Evolutionary conservation across 2,888 invertebrate genomes (phyloP).

Genomic region (Buathra laborator): DNA sequence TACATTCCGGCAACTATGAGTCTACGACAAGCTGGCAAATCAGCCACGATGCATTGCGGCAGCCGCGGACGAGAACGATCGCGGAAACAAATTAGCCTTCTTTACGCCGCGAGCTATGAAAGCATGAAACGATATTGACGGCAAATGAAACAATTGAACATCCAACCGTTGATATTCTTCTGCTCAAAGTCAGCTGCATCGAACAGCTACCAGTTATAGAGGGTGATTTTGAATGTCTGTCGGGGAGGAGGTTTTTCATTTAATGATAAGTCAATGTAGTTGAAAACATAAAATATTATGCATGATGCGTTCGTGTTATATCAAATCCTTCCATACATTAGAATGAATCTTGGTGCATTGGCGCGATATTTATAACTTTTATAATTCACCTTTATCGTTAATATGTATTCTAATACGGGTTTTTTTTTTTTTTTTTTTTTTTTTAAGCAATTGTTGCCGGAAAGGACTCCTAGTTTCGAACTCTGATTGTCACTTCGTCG

Average conservation of each 20-base stretch:
- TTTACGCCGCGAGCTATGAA: constrained; percentile 50
- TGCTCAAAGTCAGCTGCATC: constrained; percentile 62
- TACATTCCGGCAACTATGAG: background rate
- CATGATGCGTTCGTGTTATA: no score
- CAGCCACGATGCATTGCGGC: constrained; percentile 31
- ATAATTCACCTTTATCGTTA: no score
- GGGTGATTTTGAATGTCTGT: constrained; percentile 7
- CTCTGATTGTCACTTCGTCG: no score
- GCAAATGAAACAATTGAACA: constrained; percentile 64
- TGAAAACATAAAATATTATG: no score
- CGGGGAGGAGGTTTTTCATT: background rate
- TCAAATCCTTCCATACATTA: no score
- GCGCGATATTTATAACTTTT: no score
- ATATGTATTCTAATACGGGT: no score
- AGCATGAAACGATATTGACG: constrained; percentile 61
- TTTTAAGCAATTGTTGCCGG: no score
- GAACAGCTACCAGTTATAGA: constrained; percentile 39
- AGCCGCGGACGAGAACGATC: constrained; percentile 30
- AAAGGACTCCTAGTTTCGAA: no score
- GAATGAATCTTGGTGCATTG: no score
- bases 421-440: no score
- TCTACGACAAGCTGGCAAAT: constrained; percentile 6
- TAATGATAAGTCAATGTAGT: no score
- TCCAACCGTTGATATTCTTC: constrained; percentile 67
- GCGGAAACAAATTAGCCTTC: constrained; percentile 44